Conservation (phyloP, 2,113 vertebrate genomes). For the Theristicus caerulescens region DNA sequence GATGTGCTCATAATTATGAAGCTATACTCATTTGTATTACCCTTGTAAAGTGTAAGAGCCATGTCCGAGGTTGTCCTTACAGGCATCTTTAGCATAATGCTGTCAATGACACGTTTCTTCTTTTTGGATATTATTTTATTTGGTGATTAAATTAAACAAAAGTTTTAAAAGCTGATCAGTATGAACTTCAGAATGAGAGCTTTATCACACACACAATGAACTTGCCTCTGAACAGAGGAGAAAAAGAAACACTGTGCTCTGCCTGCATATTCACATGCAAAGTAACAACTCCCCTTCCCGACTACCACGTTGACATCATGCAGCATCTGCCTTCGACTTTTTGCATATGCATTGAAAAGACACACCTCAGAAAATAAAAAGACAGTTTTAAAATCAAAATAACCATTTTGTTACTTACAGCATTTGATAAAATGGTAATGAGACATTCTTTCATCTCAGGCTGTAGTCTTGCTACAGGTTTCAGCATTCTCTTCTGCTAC, state of each 20-base stretch:
- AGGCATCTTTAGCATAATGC: neutral
- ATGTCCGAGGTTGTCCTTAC: neutral
- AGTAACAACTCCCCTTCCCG: conserved; percentile 25
- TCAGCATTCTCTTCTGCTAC: conserved; percentile 78
- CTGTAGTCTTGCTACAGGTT: conserved; percentile 73
- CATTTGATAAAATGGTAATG: conserved; percentile 96
- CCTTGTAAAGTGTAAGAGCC: neutral
- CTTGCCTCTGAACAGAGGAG: neutral
- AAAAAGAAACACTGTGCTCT: neutral
- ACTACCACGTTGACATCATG: conserved; percentile 16
- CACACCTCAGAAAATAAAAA: conserved; percentile 26
- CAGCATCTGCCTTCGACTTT: conserved; percentile 42
- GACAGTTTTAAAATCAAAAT: neutral
- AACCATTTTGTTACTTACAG: conserved; percentile 84
- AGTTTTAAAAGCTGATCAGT: conserved; percentile 22
- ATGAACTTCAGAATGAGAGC: neutral
- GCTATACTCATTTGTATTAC: neutral
- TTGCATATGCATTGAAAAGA: conserved; percentile 39
- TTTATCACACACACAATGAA: conserved; percentile 14
- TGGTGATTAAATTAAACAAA: neutral
- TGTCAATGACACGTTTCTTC: neutral
- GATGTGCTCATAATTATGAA: neutral
- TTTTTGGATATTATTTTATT: neutral
- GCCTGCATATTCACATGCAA: conserved; percentile 48
- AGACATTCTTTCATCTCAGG: conserved; percentile 87